Conservation (phyloP, 2,113 vertebrate species). For the Callocephalon fimbriatum region DNA sequence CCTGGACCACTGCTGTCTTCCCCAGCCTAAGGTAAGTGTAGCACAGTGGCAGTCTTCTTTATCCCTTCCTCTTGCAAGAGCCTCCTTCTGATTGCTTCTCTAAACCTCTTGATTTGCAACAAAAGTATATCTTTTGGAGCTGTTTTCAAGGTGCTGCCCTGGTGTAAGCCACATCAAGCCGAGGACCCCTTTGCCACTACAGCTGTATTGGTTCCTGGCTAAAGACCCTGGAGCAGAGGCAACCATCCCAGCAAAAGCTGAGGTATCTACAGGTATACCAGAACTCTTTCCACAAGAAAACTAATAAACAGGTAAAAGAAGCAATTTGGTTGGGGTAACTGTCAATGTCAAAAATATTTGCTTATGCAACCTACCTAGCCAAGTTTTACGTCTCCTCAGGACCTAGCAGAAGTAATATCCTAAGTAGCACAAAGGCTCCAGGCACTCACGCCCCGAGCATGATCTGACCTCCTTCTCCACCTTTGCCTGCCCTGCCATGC, state of each 20-base stretch:
- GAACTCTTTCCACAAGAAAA: background rate
- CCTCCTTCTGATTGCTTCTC: background rate
- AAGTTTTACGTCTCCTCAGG: background rate
- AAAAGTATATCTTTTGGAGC: background rate
- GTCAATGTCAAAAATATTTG: background rate
- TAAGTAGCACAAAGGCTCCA: background rate
- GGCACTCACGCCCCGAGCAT: background rate
- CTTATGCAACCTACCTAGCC: background rate
- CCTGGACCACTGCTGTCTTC: background rate
- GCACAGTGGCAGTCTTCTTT: background rate
- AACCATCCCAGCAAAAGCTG: background rate
- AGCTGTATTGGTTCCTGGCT: background rate
- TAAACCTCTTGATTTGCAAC: background rate
- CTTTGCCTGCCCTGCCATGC: background rate
- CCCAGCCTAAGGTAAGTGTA: background rate
- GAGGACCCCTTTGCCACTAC: background rate
- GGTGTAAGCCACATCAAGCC: rapidly evolving
- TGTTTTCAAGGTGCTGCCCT: background rate
- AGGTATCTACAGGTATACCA: background rate
- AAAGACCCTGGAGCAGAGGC: background rate
- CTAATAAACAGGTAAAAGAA: background rate
- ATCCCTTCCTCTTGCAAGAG: background rate
- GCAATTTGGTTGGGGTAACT: background rate
- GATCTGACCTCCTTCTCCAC: background rate
- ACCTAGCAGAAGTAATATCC: background rate